These are phyloP conservation scores for Pituophis catenifer DNA, from an alignment of 2,113 vertebrate species.

Conservation along the genomic window DNA sequence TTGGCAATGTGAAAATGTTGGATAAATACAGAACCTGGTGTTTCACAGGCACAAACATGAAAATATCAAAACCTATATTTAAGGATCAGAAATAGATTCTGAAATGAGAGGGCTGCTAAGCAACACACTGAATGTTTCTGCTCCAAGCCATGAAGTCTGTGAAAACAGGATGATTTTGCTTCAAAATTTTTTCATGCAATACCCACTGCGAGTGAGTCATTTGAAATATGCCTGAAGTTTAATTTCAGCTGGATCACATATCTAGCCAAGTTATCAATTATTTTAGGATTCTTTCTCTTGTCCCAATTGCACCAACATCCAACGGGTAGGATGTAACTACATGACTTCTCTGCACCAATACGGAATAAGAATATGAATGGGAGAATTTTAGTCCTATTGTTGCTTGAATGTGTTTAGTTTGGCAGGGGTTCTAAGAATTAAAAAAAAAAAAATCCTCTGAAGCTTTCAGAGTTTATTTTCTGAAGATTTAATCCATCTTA, in stretches of 20 bases:
- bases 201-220: neutral
- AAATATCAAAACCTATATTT: neutral
- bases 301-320: neutral
- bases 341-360: accelerated
- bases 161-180: neutral
- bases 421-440: neutral
- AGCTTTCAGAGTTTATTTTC: neutral
- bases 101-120: neutral
- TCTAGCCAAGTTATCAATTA: neutral
- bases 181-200: neutral
- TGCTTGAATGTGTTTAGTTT: neutral
- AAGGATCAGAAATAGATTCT: neutral
- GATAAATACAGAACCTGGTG: accelerated
- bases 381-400: neutral
- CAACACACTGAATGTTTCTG: neutral
- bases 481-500: neutral
- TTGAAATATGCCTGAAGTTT: neutral
- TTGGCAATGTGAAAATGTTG: neutral
- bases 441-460: neutral
- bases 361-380: accelerated
- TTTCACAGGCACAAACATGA: accelerated
- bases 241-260: neutral
- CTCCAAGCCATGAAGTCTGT: neutral
- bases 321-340: neutral
- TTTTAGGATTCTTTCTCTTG: neutral